Percentiles rank a stretch among this genome's conserved stretches.
Evolutionary conservation across 2,113 vertebrate species (phyloP).

Genomic region (Platysternon megacephalum): DNA sequence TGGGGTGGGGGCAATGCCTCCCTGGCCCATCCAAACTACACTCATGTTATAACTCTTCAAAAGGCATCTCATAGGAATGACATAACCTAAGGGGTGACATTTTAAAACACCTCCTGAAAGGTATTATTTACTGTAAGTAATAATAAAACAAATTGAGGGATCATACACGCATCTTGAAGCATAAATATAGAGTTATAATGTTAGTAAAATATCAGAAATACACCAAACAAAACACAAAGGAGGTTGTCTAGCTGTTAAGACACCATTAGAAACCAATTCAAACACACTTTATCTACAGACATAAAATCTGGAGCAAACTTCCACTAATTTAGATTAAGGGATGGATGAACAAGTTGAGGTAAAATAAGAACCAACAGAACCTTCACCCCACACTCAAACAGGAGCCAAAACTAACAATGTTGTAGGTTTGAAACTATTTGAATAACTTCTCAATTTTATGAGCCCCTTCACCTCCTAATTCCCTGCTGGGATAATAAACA

Average conservation of each 20-base stretch:
- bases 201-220: not conserved
- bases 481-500: not conserved
- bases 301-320: fast-evolving
- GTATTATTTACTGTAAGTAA: not conserved
- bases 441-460: not conserved
- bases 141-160: not conserved
- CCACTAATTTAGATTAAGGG: not conserved
- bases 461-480: not conserved
- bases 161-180: not conserved
- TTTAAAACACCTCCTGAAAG: not conserved
- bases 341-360: not conserved
- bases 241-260: not conserved
- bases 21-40: too few relatives aligned
- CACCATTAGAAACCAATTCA: not conserved
- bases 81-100: not conserved
- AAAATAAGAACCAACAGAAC: not conserved
- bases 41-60: not conserved
- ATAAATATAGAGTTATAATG: not conserved
- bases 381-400: not conserved
- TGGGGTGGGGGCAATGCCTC: too few relatives aligned
- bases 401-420: not conserved
- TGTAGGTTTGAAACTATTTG: not conserved
- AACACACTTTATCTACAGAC: not conserved
- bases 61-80: not conserved
- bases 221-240: not conserved